Evolutionary conservation across 2,888 invertebrate species (phyloP).

Genomic region (Protophormia terraenovae): DNA sequence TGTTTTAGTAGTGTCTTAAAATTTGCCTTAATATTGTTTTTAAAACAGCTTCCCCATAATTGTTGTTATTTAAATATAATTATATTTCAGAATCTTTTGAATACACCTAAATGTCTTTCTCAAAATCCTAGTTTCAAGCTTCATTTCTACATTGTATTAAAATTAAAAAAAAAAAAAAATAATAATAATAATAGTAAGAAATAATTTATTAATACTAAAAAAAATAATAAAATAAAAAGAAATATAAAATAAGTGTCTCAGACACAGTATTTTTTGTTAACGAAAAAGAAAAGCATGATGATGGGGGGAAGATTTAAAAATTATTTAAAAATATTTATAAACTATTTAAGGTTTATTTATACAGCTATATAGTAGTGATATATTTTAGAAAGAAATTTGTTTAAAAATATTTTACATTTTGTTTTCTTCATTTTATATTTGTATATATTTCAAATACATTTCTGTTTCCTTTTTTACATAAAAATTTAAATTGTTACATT

Average conservation of each 20-base stretch:
- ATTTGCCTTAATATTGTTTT: no score
- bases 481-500: conserved; percentile 3
- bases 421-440: neutral
- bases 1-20: no score
- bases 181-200: neutral
- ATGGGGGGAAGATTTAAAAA: neutral
- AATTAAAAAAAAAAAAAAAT: neutral
- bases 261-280: conserved; percentile 3
- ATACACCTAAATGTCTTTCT: neutral
- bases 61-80: no score
- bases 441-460: conserved; percentile 18
- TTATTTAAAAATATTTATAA: conserved; percentile 25
- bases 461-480: conserved; percentile 19
- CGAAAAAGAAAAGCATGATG: conserved; percentile 1
- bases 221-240: neutral
- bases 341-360: conserved; percentile 7
- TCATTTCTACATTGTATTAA: no score
- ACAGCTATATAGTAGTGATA: neutral
- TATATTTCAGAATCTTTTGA: no score
- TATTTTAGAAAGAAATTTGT: conserved; percentile 1
- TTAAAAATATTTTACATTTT: conserved; percentile 20
- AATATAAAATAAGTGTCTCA: neutral
- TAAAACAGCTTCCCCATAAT: no score
- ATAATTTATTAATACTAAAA: conserved; percentile 7
- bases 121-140: neutral